phyloP scores from a whole-genome alignment of 2,888 invertebrate species.

The Perizoma flavofasciatum region DNA sequence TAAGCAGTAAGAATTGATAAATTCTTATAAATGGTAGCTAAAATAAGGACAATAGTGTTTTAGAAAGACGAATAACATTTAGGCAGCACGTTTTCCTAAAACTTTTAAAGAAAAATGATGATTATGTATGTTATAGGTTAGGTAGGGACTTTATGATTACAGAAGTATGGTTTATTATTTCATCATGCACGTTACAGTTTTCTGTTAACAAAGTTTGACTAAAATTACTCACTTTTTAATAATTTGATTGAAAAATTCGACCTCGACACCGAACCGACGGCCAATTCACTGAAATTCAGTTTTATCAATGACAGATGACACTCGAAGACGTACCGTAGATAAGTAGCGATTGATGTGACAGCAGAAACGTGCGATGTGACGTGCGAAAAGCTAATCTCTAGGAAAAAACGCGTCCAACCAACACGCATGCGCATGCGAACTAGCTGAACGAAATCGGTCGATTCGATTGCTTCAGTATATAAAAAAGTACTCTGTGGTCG shows the following conservation, averaged over 20 bases:
- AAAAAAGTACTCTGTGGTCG: too few species aligned
- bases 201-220: not conserved
- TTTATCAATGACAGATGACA: slow-evolving; percentile 37
- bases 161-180: slow-evolving; percentile 15
- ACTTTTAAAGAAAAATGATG: slow-evolving; percentile 13
- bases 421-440: too few species aligned
- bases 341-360: too few species aligned
- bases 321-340: too few species aligned
- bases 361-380: too few species aligned
- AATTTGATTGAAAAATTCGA: slow-evolving; percentile 26
- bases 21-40: slow-evolving; percentile 3
- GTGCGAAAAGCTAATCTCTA: too few species aligned
- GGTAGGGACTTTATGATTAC: slow-evolving; percentile 15
- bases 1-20: slow-evolving; percentile 55
- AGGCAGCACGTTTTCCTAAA: slow-evolving; percentile 16
- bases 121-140: slow-evolving; percentile 24
- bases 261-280: slow-evolving; percentile 34
- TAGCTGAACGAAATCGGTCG: too few species aligned
- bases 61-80: slow-evolving; percentile 5
- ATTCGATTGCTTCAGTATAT: too few species aligned
- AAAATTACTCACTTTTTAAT: slow-evolving; percentile 45
- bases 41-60: not conserved
- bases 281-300: slow-evolving; percentile 42
- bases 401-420: too few species aligned
- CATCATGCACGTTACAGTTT: slow-evolving; percentile 11